Base-by-base conservation (phyloP, 2,888 invertebrate genomes). In the Apomyelois bistriatella region DNA sequence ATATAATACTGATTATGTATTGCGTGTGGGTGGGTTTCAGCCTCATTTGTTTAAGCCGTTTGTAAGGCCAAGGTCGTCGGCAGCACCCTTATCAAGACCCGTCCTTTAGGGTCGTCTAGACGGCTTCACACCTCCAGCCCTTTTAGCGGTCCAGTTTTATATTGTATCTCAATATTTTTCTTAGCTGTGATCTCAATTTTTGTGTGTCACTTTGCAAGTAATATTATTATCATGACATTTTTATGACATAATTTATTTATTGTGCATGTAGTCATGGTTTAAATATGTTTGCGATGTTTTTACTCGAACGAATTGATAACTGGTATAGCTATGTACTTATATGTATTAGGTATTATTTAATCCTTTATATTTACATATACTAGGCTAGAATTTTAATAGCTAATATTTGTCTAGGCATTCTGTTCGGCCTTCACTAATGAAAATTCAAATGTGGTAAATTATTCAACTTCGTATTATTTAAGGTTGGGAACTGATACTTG, bases 81-180 rank as follows among this genome's bases (percentile, higher is more conserved):
- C 79, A 78, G 80, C 79, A 85, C 86, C 87, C 86, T 86, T 84
- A 86, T 85, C 87, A 87, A 79, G 79, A 76, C 75, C 79, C 81
- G 82, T 82, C 82, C 81, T 82, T 79, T 82, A 76, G 83, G 85
- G 77, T 79, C 85, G 89, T 89, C 89, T 89, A 89, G 89, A 89
- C 89, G 81, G 74, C 68, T 80, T 82, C 83, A 79, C 87, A 87
- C 87, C 85, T 87, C 71, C 76, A 82, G 85, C 85, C 85, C 81
- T 85, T 40, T 80, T 75, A 65, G 72, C 79, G 79, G 75, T 76
- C 76, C 82, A 78, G 79, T 85, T 79, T 79, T 70, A 72, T 75
- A 67, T 80, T 74, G 72, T 76, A 68, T 74, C 74, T 66, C 53
- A 54, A 56, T 64, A 64, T 71, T 63, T 62, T 70, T 62, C 59